Evolutionary conservation across 2,113 vertebrate genomes (phyloP), one percentile per base, ranked within the genome.

Genomic region (Tenrec ecaudatus): DNA sequence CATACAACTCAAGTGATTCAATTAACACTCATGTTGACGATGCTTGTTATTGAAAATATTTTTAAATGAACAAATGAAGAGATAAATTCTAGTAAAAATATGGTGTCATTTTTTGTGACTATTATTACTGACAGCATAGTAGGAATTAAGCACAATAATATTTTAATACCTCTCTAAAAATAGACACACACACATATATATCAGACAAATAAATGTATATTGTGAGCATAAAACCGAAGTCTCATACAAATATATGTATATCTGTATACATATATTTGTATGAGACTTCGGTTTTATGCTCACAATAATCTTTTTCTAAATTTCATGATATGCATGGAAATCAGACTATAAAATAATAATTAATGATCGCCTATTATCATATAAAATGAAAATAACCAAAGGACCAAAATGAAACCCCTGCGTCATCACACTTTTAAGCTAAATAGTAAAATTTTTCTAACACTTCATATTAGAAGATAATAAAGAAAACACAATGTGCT

Each of bases 311-410:
- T 62, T 62, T 23, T 62, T 62, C 60, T 62, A n/a, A 14, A 73
- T 53, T 85, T 90, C 33, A 77, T 20, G 10, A 0, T 14, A 78
- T 10, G 7, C 66, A 14, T 79, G 3, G 66, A 82, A 57, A 29
- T n/a, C 20, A 91, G 1, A 92, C 85, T 25, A 9, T 17, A 90
- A 95, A 88, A 40, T 94, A 92, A 73, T 2, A 77, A 20, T 88
- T 19, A 57, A 69, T 23, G 12, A 57, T 1, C 60, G 87, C 27
- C 19, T 83, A 76, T 73, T 95, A 25, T 10, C 47, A 86, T 38
- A 96, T 95, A 92, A 95, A 78, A 88, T n/a, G 40, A 94, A 94
- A 43, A 94, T 78, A 87, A 77, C 11, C 38, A 86, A 43, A 80
- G 31, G 15, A 93, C 33, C 31, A 11, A 88, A 20, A 12, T 38